A percentile compares a stretch with the other conserved stretches of the same genome.
Evolutionary conservation across 2,888 invertebrate species (phyloP).

Genomic region (Thysanoteuthis rhombus): DNA sequence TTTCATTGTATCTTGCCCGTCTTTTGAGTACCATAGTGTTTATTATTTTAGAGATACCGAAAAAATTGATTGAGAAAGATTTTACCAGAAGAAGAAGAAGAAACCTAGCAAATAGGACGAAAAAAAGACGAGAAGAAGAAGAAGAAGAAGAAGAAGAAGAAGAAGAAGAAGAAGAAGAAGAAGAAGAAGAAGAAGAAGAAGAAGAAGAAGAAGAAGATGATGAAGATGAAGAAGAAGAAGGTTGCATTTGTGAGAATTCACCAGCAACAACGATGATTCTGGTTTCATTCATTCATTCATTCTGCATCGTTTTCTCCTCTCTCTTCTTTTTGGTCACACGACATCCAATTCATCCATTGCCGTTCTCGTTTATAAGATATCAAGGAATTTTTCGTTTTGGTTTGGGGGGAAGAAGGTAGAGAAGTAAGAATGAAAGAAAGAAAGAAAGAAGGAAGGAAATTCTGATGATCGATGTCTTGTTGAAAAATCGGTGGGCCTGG

Average conservation of each 20-base stretch:
- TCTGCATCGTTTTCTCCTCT: not conserved
- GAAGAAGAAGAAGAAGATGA: too few relatives aligned
- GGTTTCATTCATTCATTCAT: too few relatives aligned
- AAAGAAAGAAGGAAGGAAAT: not conserved
- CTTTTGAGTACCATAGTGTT: not conserved
- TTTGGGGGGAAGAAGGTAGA: not conserved
- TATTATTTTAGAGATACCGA: not conserved
- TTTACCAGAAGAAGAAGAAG: not conserved
- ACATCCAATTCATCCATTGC: not conserved
- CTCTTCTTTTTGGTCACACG: not conserved
- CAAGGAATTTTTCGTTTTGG: not conserved
- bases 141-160: too few relatives aligned
- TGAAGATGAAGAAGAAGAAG: too few relatives aligned
- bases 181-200: too few relatives aligned
- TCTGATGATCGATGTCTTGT: not conserved
- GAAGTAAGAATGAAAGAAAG: not conserved
- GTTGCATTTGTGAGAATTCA: not conserved
- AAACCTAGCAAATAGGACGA: not conserved
- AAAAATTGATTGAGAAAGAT: too few relatives aligned
- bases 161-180: too few relatives aligned
- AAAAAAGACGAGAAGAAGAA: not conserved
- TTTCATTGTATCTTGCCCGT: not conserved
- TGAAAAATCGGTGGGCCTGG: not conserved
- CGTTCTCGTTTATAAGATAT: not conserved
- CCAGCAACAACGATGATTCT: not conserved